A percentile compares a stretch with the other conserved stretches of the same genome.
phyloP scores from a whole-genome alignment of 2,797 vertebrate species.

The Taeniopygia guttata region DNA sequence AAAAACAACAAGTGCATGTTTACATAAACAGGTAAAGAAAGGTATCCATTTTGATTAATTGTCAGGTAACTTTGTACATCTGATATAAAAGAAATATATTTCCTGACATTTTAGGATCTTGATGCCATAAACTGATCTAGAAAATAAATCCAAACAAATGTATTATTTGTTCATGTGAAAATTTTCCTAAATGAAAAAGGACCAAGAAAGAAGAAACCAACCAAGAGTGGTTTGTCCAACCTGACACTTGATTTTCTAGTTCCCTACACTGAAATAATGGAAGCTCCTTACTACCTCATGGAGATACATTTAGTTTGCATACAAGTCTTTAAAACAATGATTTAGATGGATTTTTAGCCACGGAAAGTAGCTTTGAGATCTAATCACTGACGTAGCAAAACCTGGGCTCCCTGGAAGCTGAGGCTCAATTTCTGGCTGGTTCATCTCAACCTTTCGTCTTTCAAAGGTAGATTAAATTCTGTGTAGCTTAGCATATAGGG shows the following conservation, averaged over 20 bases:
- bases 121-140: not conserved
- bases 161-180: not conserved
- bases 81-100: not conserved
- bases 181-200: not conserved
- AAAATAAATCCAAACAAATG: not conserved
- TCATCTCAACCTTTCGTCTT: constrained; percentile 21
- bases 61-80: not conserved
- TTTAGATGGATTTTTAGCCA: not conserved
- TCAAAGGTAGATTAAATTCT: not conserved
- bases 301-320: not conserved
- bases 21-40: not conserved
- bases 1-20: too few species aligned
- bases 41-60: not conserved
- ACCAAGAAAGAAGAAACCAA: not conserved
- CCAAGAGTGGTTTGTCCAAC: not conserved
- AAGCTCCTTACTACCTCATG: not conserved
- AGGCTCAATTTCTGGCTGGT: not conserved
- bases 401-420: not conserved
- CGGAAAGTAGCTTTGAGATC: not conserved
- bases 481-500: not conserved
- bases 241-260: not conserved
- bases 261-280: not conserved
- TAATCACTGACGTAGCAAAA: not conserved
- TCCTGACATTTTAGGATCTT: not conserved
- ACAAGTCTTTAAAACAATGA: not conserved